Percentiles rank a stretch among this genome's conserved stretches.
Conservation (phyloP, 64 coral and sea anemone species). For the Montipora cactus region DNA sequence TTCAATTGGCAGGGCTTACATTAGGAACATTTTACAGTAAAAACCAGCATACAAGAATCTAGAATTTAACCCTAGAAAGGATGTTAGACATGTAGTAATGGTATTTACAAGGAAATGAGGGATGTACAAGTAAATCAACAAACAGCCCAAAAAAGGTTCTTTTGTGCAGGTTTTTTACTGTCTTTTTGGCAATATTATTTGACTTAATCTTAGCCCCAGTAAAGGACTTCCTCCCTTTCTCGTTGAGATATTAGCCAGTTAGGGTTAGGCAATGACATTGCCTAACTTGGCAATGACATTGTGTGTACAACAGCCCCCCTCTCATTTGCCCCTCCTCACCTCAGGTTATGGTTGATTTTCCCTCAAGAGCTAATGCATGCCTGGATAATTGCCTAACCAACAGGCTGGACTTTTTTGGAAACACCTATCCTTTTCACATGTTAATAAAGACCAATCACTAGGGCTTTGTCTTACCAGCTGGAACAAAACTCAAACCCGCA, state of each 20-base stretch:
- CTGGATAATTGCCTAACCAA: no score
- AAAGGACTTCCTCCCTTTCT: neutral
- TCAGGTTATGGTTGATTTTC: neutral
- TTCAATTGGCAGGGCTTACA: no score
- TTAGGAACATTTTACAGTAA: no score
- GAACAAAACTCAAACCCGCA: conserved; percentile 16
- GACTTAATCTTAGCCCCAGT: neutral
- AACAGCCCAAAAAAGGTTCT: neutral
- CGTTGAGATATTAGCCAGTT: neutral
- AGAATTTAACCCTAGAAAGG: no score
- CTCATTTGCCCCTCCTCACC: neutral
- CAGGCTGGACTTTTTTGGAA: no score
- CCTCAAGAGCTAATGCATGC: no score
- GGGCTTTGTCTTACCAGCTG: conserved; percentile 36
- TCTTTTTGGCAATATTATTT: neutral
- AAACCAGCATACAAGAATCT: no score
- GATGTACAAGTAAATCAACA: no score
- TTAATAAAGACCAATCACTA: conserved; percentile 48
- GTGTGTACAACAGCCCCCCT: neutral
- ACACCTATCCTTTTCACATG: neutral
- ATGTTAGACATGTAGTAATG: no score
- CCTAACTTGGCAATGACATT: neutral
- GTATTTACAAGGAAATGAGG: no score
- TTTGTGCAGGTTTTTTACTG: neutral
- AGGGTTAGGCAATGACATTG: no score